A percentile compares a stretch with the other conserved stretches of the same genome.
These are phyloP conservation scores for Cliona cf. orientalis DNA, from an alignment of 37 sponge, comb jelly and placozoan genomes.

Conservation along the genomic window DNA sequence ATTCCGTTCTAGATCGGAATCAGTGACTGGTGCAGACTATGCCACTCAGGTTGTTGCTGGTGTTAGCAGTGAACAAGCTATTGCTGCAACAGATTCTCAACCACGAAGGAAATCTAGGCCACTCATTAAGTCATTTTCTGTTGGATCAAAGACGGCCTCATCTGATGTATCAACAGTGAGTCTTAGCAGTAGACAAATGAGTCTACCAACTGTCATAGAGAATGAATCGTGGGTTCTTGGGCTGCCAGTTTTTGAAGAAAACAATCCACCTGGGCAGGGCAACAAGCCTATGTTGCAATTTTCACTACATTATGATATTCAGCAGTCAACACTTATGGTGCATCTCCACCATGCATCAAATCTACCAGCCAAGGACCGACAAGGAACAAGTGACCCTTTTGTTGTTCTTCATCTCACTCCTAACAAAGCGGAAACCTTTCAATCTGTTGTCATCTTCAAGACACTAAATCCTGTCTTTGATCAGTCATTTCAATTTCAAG, in stretches of 20 bases:
- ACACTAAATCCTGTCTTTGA: conserved; percentile 44
- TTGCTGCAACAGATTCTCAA: neutral
- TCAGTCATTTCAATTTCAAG: conserved; percentile 70
- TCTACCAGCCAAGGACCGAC: conserved; percentile 24
- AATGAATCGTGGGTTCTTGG: neutral
- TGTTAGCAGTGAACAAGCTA: neutral
- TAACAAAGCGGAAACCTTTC: conserved; percentile 55
- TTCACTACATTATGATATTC: conserved; percentile 58
- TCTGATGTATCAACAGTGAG: too few relatives aligned
- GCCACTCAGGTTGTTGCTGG: neutral
- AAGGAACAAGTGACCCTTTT: conserved; percentile 37
- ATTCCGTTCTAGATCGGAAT: neutral
- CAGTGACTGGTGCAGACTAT: neutral
- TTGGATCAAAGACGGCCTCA: too few relatives aligned
- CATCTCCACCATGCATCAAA: conserved; percentile 39
- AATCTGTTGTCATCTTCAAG: conserved; percentile 27
- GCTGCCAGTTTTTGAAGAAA: conserved; percentile 7
- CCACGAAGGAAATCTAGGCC: neutral
- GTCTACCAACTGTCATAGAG: too few relatives aligned
- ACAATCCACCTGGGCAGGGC: too few relatives aligned
- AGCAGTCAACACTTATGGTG: conserved; percentile 46
- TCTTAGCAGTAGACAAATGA: too few relatives aligned
- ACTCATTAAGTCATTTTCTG: neutral
- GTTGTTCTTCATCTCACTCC: conserved; percentile 52
- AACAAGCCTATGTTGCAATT: conserved; percentile 35